These are phyloP conservation scores for Muricea muricata DNA, from an alignment of 92 coral and sea anemone genomes.

Conservation along the genomic window DNA sequence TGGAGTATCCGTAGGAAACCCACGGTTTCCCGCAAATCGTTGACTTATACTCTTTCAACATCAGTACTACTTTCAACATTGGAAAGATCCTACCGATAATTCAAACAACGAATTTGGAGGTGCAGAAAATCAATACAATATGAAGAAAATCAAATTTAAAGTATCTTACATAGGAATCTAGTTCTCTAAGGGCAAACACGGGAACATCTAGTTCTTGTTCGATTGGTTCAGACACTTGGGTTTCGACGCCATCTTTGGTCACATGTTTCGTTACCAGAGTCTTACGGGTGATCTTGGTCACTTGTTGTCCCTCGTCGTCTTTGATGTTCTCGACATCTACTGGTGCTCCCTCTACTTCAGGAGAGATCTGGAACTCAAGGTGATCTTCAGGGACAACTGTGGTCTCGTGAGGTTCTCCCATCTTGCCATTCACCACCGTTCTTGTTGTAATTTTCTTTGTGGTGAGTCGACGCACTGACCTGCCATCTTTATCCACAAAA, in stretches of 20 bases:
- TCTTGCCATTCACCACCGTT: conserved; percentile 34
- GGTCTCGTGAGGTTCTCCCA: conserved; percentile 32
- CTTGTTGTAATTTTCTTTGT: conserved; percentile 57
- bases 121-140: no score
- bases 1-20: no score
- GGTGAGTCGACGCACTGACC: conserved; percentile 56
- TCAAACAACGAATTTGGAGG: no score
- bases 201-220: not conserved
- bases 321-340: conserved; percentile 24
- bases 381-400: conserved; percentile 21
- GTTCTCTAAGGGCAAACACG: conserved; percentile 29
- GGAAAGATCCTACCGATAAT: no score
- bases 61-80: no score
- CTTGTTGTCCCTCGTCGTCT: conserved; percentile 30
- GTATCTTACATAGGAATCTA: not conserved
- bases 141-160: not conserved
- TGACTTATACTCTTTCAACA: no score
- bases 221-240: conserved; percentile 28
- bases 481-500: conserved; percentile 69
- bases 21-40: no score
- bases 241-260: conserved; percentile 52
- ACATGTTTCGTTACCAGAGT: conserved; percentile 39
- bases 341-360: not conserved
- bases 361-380: conserved; percentile 13
- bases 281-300: conserved; percentile 34